Evolutionary conservation across 2,797 vertebrate genomes (phyloP).

Genomic region (Gymnoscopelus braueri): DNA sequence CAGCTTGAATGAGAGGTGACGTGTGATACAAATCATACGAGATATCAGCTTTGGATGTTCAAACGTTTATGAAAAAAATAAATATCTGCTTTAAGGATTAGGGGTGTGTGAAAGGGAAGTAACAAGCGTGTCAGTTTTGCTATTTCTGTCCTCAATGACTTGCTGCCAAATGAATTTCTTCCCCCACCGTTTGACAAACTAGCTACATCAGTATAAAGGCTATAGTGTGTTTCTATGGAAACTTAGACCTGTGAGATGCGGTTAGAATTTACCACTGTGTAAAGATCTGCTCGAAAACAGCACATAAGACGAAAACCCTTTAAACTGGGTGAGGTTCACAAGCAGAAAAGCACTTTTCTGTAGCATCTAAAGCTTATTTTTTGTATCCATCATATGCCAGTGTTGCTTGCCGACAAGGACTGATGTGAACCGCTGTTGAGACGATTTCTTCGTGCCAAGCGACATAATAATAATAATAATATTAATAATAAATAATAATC

Average conservation of each 20-base stretch:
- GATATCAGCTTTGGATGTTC: constrained; percentile 72
- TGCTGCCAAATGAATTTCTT: constrained; percentile 75
- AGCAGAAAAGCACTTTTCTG: no score
- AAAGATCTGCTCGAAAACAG: constrained; percentile 56
- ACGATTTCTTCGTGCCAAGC: no score
- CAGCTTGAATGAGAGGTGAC: constrained; percentile 75
- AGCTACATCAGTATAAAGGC: constrained; percentile 79
- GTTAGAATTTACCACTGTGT: constrained; percentile 71
- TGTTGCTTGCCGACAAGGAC: no score
- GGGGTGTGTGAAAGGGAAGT: constrained; percentile 72
- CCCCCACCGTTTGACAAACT: constrained; percentile 77
- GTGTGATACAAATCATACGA: constrained; percentile 74
- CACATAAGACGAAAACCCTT: background rate
- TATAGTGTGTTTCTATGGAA: constrained; percentile 81
- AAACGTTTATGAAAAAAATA: constrained; percentile 70
- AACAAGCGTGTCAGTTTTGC: constrained; percentile 78
- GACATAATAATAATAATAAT: no score
- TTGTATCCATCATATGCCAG: no score
- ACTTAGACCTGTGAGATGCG: constrained; percentile 73
- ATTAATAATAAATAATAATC: no score
- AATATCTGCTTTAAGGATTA: constrained; percentile 77
- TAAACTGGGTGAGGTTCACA: no score
- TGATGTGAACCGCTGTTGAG: no score
- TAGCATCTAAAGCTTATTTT: no score
- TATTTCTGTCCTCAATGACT: constrained; percentile 80